phyloP scores from a whole-genome alignment of 2,113 vertebrate species.

The Pyrgilauda ruficollis region DNA sequence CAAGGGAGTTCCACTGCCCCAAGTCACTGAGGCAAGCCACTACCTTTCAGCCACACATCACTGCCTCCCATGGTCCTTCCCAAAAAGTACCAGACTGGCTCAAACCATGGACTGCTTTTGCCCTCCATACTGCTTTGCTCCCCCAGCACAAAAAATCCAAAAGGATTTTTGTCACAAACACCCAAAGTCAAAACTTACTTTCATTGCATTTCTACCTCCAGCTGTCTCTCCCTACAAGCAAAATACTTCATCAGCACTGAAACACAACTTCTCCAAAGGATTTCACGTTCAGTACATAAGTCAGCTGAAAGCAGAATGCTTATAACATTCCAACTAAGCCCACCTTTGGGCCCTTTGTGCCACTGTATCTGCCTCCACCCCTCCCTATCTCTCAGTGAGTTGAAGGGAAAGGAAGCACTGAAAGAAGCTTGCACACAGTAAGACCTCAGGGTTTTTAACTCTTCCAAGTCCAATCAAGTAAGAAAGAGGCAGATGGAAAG shows the following conservation, averaged over 20 bases:
- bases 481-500: not conserved
- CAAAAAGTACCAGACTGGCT: not conserved
- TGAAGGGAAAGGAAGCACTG: not conserved
- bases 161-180: not conserved
- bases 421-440: not conserved
- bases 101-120: not conserved
- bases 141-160: no score
- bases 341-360: not conserved
- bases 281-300: not conserved
- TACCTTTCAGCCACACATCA: not conserved
- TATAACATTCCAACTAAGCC: not conserved
- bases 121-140: not conserved
- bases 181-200: not conserved
- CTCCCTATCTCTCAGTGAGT: not conserved
- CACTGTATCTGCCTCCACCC: not conserved
- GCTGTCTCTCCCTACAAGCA: not conserved
- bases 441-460: not conserved
- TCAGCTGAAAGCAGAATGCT: not conserved
- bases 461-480: not conserved
- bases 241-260: not conserved
- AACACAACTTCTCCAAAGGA: not conserved
- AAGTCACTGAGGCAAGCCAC: not conserved
- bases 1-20: not conserved
- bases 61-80: not conserved
- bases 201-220: not conserved